Evolutionary conservation across 2,888 invertebrate genomes (phyloP).

Genomic region (Polyommatus icarus): DNA sequence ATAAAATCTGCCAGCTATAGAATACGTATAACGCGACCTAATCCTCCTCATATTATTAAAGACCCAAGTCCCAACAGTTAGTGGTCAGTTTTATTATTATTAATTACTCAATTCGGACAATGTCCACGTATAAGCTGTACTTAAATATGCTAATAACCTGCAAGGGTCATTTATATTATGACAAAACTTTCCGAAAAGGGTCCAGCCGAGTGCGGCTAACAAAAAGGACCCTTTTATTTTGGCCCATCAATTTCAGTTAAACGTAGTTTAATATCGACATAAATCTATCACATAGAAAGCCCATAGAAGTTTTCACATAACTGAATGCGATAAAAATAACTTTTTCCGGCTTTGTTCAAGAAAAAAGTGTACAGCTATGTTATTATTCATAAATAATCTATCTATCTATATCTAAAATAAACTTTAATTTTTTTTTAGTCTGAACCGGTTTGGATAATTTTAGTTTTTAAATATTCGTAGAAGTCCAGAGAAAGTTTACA

Average conservation of each 20-base stretch:
- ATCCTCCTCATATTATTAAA: neutral
- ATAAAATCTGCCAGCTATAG: neutral
- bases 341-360: neutral
- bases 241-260: neutral
- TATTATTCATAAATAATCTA: too few relatives aligned
- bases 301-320: constrained; percentile 1
- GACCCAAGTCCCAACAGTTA: neutral
- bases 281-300: neutral
- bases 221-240: constrained; percentile 12
- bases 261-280: constrained; percentile 12
- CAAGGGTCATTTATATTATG: constrained; percentile 20
- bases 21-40: neutral
- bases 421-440: too few relatives aligned
- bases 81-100: constrained; percentile 1
- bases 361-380: too few relatives aligned
- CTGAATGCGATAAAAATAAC: neutral
- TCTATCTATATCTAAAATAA: too few relatives aligned
- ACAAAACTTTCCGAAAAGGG: neutral
- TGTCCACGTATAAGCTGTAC: neutral
- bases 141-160: constrained; percentile 14
- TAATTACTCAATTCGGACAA: neutral
- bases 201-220: neutral
- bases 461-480: too few relatives aligned
- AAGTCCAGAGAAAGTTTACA: too few relatives aligned
- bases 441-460: too few relatives aligned